These are phyloP conservation scores for Ceratina japonica DNA, from an alignment of 1,140 invertebrate genomes.

Conservation along the genomic window DNA sequence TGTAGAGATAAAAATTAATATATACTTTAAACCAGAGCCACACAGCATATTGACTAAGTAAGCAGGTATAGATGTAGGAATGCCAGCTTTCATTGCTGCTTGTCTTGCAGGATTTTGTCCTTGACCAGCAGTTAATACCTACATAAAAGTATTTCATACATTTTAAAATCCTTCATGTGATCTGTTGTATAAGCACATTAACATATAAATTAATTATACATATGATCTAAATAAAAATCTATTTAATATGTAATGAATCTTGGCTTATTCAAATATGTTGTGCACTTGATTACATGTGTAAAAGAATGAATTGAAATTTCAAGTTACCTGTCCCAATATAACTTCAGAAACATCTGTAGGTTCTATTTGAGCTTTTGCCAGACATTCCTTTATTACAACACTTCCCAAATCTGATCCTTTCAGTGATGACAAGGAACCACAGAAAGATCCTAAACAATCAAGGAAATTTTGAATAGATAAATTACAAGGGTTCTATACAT, in stretches of 20 bases:
- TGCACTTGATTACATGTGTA: no score
- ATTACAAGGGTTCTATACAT: background rate
- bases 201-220: constrained; percentile 4
- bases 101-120: constrained; percentile 94
- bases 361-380: constrained; percentile 82
- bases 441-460: constrained; percentile 83
- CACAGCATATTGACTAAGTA: constrained; percentile 92
- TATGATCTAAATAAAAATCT: background rate
- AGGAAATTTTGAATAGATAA: constrained; percentile 9
- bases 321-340: constrained; percentile 90
- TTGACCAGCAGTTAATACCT: constrained; percentile 86
- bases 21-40: constrained; percentile 90
- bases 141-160: constrained; percentile 1
- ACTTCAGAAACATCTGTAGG: constrained; percentile 88
- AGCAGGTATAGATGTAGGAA: constrained; percentile 87
- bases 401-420: constrained; percentile 88
- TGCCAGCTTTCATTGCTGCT: constrained; percentile 87
- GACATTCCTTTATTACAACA: constrained; percentile 86
- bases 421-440: constrained; percentile 85
- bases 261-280: no score
- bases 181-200: background rate
- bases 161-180: background rate
- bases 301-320: background rate
- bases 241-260: no score
- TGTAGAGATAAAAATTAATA: constrained; percentile 30